Base-by-base conservation (phyloP, 2,797 vertebrate genomes). In the Sebastes taczanowskii region DNA sequence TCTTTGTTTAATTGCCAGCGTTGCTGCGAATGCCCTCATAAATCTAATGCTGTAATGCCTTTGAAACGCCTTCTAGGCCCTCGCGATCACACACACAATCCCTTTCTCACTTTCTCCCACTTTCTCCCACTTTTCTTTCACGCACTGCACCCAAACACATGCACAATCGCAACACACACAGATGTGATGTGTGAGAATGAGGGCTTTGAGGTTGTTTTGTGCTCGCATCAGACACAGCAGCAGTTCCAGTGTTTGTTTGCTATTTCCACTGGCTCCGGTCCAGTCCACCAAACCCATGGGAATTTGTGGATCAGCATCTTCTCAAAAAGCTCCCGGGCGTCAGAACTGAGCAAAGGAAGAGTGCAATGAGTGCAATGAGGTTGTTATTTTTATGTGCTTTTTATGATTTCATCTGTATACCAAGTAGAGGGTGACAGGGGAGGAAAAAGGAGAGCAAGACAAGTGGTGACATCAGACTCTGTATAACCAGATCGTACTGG, bases 301-400 rank as follows among this genome's bases (percentile, higher is more conserved):
- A 94, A 92, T 94, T 89, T 92, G 86, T 83, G 90, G 84, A 92
- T 94, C 94, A 94, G 91, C 92, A 92, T 93, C 91, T 93, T 93
- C 90, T 92, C 90, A 91, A 93, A 90, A 90, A 86, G 82, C 84
- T 90, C 55, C 83, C 84, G 84, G 89, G 87, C 63, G 77, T 93
- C 72, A 70, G 74, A 87, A 84, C 63, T 35, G 73, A 80, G 84
- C 70, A 70, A 71, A 71, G 69, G 72, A 46, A 46, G 74, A 85
- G 88, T 84, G 84, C 80, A 86, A 76, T 65, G 75, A 80, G 84
- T 88, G 75, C 88, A 88, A 27, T 2, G 42, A 63, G 80, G 78
- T 68, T 38, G 52, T 86, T 82, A 82, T 84, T 85, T 81, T 80
- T 68, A 77, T 81, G 79, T 80, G 71, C 69, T 64, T 32, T 84